phyloP scores from a whole-genome alignment of 2,888 invertebrate species.

The Spicauda simplicius region DNA sequence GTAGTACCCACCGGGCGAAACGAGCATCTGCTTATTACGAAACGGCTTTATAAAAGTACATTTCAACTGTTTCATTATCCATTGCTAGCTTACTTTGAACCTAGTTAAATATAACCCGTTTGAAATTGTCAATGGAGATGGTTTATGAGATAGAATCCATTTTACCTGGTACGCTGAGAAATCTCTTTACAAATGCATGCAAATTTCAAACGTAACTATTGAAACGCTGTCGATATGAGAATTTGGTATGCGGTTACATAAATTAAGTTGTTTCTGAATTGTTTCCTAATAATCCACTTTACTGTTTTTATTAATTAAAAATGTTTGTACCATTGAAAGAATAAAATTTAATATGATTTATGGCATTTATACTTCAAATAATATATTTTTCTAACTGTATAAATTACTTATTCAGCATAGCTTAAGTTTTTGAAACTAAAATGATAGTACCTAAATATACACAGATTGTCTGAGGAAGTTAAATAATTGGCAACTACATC shows the following conservation, averaged over 20 bases:
- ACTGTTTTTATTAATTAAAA: too few species aligned
- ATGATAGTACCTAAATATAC: too few species aligned
- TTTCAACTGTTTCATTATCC: neutral
- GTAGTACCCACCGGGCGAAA: conserved; percentile 28
- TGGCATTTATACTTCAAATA: too few species aligned
- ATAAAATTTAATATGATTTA: too few species aligned
- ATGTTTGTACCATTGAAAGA: too few species aligned
- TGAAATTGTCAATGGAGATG: neutral
- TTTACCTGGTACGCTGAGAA: neutral
- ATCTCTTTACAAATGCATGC: conserved; percentile 18
- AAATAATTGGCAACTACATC: too few species aligned
- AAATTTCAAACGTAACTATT: conserved; percentile 16
- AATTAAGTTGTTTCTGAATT: neutral
- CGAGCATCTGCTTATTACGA: conserved; percentile 30
- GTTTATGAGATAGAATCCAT: neutral
- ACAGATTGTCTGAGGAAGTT: too few species aligned
- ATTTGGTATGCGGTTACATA: neutral
- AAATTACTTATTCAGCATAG: too few species aligned
- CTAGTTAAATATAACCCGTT: neutral
- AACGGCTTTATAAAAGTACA: neutral
- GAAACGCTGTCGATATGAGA: conserved; percentile 5
- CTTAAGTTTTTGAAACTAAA: too few species aligned
- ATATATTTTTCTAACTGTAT: too few species aligned
- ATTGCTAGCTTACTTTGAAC: neutral
- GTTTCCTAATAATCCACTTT: neutral